Percentiles rank a stretch among this genome's conserved stretches.
Evolutionary conservation across 2,797 vertebrate species (phyloP).

Genomic region (Enteromius paludinosus): DNA sequence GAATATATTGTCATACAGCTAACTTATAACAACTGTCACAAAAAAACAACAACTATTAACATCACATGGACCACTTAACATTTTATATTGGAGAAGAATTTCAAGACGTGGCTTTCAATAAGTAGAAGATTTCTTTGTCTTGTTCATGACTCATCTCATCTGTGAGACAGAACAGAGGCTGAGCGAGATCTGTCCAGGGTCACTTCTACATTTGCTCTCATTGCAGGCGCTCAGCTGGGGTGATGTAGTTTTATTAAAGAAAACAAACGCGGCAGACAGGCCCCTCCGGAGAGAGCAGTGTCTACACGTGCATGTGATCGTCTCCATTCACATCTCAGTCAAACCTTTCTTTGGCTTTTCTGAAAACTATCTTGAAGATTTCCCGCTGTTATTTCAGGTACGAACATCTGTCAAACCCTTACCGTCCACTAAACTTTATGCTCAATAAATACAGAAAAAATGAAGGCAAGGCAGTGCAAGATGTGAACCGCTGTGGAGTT

Average conservation of each 20-base stretch:
- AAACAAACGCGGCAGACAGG: constrained; percentile 77
- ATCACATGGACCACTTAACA: too few relatives aligned
- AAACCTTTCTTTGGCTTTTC: constrained; percentile 26
- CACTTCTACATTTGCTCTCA: constrained; percentile 71
- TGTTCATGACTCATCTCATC: constrained; percentile 33
- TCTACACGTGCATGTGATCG: constrained; percentile 49
- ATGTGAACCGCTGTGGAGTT: not conserved
- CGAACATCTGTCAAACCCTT: constrained; percentile 46
- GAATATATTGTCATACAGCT: not conserved
- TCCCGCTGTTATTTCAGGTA: constrained; percentile 20
- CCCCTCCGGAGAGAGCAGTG: constrained; percentile 58
- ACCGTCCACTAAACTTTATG: not conserved
- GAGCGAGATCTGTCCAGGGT: constrained; percentile 58
- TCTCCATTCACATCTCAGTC: constrained; percentile 49
- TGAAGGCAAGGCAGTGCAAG: not conserved
- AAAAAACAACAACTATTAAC: too few relatives aligned
- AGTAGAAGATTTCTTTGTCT: constrained; percentile 32
- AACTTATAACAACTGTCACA: too few relatives aligned
- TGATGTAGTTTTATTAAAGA: constrained; percentile 84
- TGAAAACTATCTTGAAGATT: constrained; percentile 20
- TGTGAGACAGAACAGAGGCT: constrained; percentile 75
- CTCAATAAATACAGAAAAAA: not conserved
- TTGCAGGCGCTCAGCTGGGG: constrained; percentile 73
- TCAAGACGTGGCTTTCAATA: constrained; percentile 10
- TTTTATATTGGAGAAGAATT: not conserved